A percentile compares a stretch with the other conserved stretches of the same genome.
Conservation (phyloP, 2,113 vertebrate species). For the Gopherus evgoodei region DNA sequence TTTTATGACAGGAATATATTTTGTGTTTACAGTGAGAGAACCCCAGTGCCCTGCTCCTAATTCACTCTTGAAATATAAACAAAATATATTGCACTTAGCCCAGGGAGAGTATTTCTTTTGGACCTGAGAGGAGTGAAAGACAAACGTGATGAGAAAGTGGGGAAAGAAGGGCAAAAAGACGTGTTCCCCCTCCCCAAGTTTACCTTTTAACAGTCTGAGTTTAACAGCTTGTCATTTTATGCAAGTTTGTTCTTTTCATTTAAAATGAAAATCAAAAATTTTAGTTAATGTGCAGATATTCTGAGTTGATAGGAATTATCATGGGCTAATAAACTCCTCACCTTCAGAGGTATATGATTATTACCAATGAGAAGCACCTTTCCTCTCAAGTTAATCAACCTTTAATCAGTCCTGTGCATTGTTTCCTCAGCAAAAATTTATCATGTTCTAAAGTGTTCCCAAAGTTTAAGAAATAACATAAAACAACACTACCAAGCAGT, state of each 20-base stretch:
- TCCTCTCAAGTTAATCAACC: neutral
- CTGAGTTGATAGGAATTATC: neutral
- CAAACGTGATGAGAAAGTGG: neutral
- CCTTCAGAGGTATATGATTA: neutral
- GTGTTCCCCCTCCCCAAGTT: neutral
- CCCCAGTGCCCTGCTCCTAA: neutral
- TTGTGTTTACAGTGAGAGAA: accelerated
- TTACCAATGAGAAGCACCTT: neutral
- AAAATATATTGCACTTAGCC: neutral
- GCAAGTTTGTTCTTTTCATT: neutral
- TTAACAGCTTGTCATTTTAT: neutral
- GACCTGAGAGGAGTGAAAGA: neutral
- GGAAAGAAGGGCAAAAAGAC: neutral
- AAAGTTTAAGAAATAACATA: neutral
- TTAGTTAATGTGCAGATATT: neutral
- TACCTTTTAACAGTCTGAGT: neutral
- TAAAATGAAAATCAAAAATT: neutral
- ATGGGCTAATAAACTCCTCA: neutral
- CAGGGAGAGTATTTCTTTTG: neutral
- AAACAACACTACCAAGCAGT: neutral
- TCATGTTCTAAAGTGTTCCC: neutral
- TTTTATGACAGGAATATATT: neutral
- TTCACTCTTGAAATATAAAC: neutral
- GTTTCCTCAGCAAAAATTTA: neutral
- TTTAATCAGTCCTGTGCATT: neutral